Evolutionary conservation across 2,113 vertebrate species (phyloP).

Genomic region (Fulica atra): DNA sequence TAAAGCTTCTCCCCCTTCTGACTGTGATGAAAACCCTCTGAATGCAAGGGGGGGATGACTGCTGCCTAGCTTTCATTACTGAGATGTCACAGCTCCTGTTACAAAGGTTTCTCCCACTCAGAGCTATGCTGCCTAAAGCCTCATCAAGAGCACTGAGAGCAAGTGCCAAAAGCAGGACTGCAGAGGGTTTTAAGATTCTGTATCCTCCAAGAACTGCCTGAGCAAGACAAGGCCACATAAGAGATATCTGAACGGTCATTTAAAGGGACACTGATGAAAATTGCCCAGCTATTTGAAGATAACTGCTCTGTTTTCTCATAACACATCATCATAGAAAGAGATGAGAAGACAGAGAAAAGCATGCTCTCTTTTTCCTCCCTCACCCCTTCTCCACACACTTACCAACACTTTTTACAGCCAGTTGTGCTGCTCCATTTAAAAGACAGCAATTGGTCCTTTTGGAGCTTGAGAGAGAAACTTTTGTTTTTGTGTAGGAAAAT

Average conservation of each 20-base stretch:
- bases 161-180: conserved; percentile 30
- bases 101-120: conserved; percentile 54
- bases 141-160: neutral
- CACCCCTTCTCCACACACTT: neutral
- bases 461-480: neutral
- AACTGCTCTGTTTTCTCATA: neutral
- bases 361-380: neutral
- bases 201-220: neutral
- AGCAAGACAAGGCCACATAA: neutral
- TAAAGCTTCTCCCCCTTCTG: conserved; percentile 2
- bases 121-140: neutral
- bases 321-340: neutral
- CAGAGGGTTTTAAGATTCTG: neutral
- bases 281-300: neutral
- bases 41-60: neutral
- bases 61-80: conserved; percentile 23
- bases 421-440: neutral
- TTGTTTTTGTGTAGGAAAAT: neutral
- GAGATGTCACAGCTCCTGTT: conserved; percentile 55
- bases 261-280: neutral
- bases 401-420: neutral
- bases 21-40: conserved; percentile 18
- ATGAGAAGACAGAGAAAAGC: neutral
- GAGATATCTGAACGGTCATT: neutral
- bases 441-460: neutral